phyloP scores from a whole-genome alignment of 1,140 invertebrate genomes.

The Aporrectodea caliginosa region DNA sequence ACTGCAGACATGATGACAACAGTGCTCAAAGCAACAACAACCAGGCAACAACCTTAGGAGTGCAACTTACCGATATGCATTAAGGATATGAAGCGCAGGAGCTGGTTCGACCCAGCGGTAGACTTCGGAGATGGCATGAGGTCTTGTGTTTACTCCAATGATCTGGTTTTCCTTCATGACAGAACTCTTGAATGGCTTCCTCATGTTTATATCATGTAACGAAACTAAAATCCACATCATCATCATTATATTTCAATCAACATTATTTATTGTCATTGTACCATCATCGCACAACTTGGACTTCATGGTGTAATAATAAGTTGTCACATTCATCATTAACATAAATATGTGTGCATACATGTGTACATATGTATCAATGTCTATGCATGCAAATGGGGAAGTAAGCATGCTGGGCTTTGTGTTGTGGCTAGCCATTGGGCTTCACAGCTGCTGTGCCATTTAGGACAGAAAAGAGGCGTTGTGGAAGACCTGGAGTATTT shows the following conservation, averaged over 20 bases:
- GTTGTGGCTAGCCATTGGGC: too few relatives aligned
- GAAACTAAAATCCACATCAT: slow-evolving; percentile 65
- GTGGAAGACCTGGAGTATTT: too few relatives aligned
- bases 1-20: too few relatives aligned
- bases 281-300: not conserved
- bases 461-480: too few relatives aligned
- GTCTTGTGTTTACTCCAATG: slow-evolving; percentile 87
- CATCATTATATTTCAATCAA: not conserved
- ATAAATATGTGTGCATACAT: not conserved
- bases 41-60: not conserved
- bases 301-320: not conserved
- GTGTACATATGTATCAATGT: not conserved
- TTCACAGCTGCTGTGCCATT: too few relatives aligned
- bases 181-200: slow-evolving; percentile 92
- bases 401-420: too few relatives aligned
- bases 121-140: slow-evolving; percentile 86
- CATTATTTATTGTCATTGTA: not conserved
- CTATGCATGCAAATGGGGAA: not conserved
- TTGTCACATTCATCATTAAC: not conserved
- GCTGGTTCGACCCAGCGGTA: slow-evolving; percentile 88
- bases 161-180: slow-evolving; percentile 93
- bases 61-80: slow-evolving; percentile 72
- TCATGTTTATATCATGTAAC: slow-evolving; percentile 90
- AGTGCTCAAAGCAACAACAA: too few relatives aligned
- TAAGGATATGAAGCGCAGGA: slow-evolving; percentile 88